Base-by-base conservation (phyloP, 2,888 invertebrate genomes). In the Crepidodera aurea region DNA sequence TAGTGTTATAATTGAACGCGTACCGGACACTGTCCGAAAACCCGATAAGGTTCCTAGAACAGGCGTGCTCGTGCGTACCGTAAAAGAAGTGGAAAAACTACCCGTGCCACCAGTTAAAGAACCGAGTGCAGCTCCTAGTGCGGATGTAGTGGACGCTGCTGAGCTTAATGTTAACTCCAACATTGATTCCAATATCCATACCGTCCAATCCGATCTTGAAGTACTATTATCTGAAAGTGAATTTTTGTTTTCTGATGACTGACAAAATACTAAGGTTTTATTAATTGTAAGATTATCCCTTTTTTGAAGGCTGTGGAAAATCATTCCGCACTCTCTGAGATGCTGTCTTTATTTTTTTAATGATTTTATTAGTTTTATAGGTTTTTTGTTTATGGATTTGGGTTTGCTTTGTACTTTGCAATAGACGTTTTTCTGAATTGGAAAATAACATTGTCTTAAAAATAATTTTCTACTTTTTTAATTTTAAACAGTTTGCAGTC, bases 161-260 rank as follows among this genome's bases (percentile, higher is more conserved):
- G 19, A 53, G 2, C 4, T 12, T 15, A 19, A 13, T 69, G 69
- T 63, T 66, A 63, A 69, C 64, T 68, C 70, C 10, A 79, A 82
- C 73, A 83, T 84, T 64, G 85, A 84, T 78, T 85, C 85, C 65
- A 85, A 86, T 75, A 78, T 85, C 44, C 85, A 86, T 78, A 86
- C 86, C 74, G 85, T 86, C 78, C 86, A 86, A 69, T 86, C 86
- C 51, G 86, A 86, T 77, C 80, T 86, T 73, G 86, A 86, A 73
- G 86, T 86, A 64, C 79, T 86, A 27, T 80, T 86, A 48, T 85
- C 86, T 57, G 85, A 85, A 75, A 85, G 84, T 74, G 85, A 86
- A 74, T 84, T 84, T 66, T 78, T 84, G 59, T 84, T 83, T 73
- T 82, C 83, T 67, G 83, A 84, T 69, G 61, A 69, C 63, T 65